Conservation (phyloP, 2,797 vertebrate genomes). For the Sebastes variabilis region DNA sequence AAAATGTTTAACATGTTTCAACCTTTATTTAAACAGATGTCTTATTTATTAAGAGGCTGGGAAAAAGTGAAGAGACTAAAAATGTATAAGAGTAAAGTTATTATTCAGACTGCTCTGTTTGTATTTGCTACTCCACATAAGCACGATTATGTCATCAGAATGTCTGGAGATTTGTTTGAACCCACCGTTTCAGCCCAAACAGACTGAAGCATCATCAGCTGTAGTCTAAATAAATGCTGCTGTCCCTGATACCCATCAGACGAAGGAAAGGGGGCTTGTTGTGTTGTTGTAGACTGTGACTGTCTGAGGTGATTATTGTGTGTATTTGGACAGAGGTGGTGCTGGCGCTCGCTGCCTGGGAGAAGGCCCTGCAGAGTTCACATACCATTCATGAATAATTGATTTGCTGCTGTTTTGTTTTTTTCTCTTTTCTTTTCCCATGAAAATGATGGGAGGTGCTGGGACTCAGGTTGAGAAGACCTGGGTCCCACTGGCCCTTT, state of each 20-base stretch:
- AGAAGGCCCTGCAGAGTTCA: conserved; percentile 13
- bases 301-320: conserved; percentile 34
- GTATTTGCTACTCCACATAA: neutral
- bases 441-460: conserved; percentile 45
- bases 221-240: conserved; percentile 55
- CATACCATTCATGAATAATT: conserved; percentile 47
- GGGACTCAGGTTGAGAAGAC: conserved; percentile 51
- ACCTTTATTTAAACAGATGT: neutral
- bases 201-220: conserved; percentile 22
- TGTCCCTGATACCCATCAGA: conserved; percentile 37
- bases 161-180: conserved; percentile 30
- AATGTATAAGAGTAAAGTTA: neutral
- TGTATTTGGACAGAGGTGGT: conserved; percentile 24
- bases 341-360: neutral
- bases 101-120: neutral
- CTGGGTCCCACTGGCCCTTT: conserved; percentile 76
- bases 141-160: neutral
- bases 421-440: conserved; percentile 2
- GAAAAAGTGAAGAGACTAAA: no score
- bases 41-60: neutral
- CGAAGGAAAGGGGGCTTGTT: neutral
- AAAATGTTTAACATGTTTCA: neutral
- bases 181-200: conserved; percentile 8
- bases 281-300: conserved; percentile 4
- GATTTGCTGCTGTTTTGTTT: conserved; percentile 25